Base-by-base conservation (phyloP, 2,888 invertebrate genomes). In the Troilus luridus region DNA sequence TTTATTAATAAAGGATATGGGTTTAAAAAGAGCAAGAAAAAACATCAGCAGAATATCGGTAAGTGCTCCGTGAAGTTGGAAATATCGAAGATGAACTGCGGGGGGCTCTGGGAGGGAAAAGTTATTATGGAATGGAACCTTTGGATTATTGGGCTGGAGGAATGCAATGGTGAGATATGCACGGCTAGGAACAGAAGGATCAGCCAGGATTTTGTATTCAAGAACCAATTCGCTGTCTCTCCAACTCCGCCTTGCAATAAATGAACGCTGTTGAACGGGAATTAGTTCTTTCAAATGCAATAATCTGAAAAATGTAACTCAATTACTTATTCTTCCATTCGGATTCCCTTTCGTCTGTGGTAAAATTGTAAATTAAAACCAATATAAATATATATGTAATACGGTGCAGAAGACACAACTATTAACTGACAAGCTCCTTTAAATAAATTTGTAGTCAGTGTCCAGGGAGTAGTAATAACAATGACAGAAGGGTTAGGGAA, bases 151-250 rank as follows among this genome's bases (percentile, higher is more conserved):
- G 11, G 2, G 10, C 56, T 85, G 56, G 85, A n/a, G 85, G 85
- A 85, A 85, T 85, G 85, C 41, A 85, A 85, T 85, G 56, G 56
- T 85, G 85, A 85, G 85, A 85, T 85, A 85, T 85, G 85, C 56
- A n/a, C 10, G 56, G n/a, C 56, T 9, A 58, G 85, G 56, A 85
- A 85, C 85, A 85, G 85, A 56, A 85, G 85, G 85, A 85, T 85
- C 85, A 58, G n/a, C 6, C n/a, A 56, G 85, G 85, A 85, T 85
- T 85, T 85, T 58, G 72, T 56, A 85, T 85, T 85, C 85, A 85
- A 85, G 54, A 85, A 54, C 21, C 85, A 85, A 85, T 85, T 58
- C n/a, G 14, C 85, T 58, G 72, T 41, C 27, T 8, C 72, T 17
- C 27, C 6, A 41, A 0, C 41, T 77, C 72, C 72, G 41, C 41